Conservation (phyloP, 2,797 vertebrate species). For the Philypnodon macrostomus region DNA sequence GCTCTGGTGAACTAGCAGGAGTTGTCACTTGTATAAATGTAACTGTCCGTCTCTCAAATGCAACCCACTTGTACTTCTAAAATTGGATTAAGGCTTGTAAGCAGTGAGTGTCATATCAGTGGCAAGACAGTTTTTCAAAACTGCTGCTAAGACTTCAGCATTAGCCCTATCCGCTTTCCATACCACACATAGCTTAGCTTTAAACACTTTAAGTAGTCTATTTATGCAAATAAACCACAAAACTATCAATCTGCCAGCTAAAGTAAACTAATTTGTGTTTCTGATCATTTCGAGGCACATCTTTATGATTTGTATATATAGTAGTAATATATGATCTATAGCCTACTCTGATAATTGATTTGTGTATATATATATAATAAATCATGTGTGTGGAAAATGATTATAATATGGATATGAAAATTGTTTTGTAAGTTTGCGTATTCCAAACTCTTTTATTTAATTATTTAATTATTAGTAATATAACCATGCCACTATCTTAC, state of each 20-base stretch:
- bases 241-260: constrained; percentile 41
- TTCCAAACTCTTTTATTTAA: no score
- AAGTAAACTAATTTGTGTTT: constrained; percentile 33
- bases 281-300: constrained; percentile 11
- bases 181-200: constrained; percentile 66
- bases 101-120: constrained; percentile 72
- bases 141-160: constrained; percentile 75
- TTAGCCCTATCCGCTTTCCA: constrained; percentile 69
- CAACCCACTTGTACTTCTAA: constrained; percentile 70
- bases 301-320: no score
- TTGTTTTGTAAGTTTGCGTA: no score
- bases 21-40: constrained; percentile 46
- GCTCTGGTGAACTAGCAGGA: constrained; percentile 15
- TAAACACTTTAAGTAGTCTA: constrained; percentile 58
- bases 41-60: constrained; percentile 53
- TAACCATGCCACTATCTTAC: not conserved
- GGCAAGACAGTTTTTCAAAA: constrained; percentile 64
- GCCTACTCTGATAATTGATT: no score
- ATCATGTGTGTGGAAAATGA: no score
- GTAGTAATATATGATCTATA: no score
- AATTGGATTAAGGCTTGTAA: constrained; percentile 75
- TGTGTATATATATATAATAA: no score
- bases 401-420: no score
- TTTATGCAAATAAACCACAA: constrained; percentile 54
- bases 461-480: no score